Base-by-base conservation (phyloP, 2,888 invertebrate species). In the Lithophane ornitopus region DNA sequence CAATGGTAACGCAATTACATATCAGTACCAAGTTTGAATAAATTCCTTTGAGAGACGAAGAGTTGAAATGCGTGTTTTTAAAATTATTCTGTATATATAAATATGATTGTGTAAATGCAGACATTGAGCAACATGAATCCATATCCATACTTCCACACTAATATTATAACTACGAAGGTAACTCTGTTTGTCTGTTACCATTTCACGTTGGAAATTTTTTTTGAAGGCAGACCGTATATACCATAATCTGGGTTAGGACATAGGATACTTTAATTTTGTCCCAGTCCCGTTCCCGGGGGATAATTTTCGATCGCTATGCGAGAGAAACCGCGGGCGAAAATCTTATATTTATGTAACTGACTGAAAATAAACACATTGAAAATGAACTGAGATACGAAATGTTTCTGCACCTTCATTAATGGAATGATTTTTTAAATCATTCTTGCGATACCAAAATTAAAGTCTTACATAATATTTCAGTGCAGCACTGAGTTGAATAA, bases 1-100 rank as follows among this genome's bases (percentile, higher is more conserved):
- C 73, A 74, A 82, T 65, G 67, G 59, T 61, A 77, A 85, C 71
- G 65, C 78, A 85, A 85, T 83, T 62, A 76, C 76, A 70, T 56
- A 66, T 34, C 58, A 59, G 56, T 39, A 54, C 49, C 61, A 52
- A 52, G 26, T 34, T 69, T 56, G 46, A 41, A 66, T 80, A 52
- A 56, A 66, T 79, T 80, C 22, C 56, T 56, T 26, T 28, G 14
- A 76, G 26, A 62, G 39, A 28, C 6, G 44, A 65, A 44, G 22
- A 54, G 3, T 52, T 34, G 8, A 19, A 52, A 59, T 28, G 6
- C 28, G 0, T 12, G 3, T 11, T 44, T 41, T 9, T 2, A 56
- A 56, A 56, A 34, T 52, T 19, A 2, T 49, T 49, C 19, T 49
- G 49, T 49, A 0, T 19, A 49, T 22, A 49, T 22, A 22, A 49